Conservation (phyloP, 37 sponge, comb jelly and placozoan species). For the Mnemiopsis leidyi region DNA sequence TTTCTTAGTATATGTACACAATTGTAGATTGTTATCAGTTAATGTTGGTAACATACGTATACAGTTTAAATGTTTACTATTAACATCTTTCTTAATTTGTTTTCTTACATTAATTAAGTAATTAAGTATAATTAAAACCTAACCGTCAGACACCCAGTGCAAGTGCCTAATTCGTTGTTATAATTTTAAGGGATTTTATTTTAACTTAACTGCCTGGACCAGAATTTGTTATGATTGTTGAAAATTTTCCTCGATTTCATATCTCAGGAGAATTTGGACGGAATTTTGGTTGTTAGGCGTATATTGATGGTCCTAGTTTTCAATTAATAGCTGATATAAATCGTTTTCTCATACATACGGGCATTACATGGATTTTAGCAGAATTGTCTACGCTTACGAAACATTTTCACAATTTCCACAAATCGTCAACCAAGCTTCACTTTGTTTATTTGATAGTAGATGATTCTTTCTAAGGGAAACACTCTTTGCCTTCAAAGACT, state of each 20-base stretch:
- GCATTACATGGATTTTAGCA: background rate
- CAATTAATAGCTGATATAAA: background rate
- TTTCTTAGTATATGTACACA: background rate
- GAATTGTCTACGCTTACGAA: background rate
- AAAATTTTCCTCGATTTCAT: background rate
- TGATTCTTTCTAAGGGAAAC: background rate
- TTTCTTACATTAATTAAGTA: conserved; percentile 10
- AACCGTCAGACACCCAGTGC: background rate
- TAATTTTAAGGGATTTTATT: background rate
- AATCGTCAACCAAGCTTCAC: background rate
- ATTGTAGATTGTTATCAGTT: background rate
- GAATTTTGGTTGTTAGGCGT: background rate
- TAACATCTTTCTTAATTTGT: conserved; percentile 48
- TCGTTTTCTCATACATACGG: background rate
- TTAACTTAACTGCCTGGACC: background rate
- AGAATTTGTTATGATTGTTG: background rate
- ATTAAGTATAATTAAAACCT: background rate
- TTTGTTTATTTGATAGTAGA: background rate
- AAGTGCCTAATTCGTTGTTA: background rate
- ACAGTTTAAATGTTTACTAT: conserved; percentile 30
- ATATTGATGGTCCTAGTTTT: background rate
- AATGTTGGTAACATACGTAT: background rate
- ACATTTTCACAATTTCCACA: background rate
- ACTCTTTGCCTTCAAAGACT: background rate
- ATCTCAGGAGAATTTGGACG: background rate